A percentile compares a stretch with the other conserved stretches of the same genome.
phyloP scores from a whole-genome alignment of 1,140 invertebrate genomes.

The Brachionus sp. region DNA sequence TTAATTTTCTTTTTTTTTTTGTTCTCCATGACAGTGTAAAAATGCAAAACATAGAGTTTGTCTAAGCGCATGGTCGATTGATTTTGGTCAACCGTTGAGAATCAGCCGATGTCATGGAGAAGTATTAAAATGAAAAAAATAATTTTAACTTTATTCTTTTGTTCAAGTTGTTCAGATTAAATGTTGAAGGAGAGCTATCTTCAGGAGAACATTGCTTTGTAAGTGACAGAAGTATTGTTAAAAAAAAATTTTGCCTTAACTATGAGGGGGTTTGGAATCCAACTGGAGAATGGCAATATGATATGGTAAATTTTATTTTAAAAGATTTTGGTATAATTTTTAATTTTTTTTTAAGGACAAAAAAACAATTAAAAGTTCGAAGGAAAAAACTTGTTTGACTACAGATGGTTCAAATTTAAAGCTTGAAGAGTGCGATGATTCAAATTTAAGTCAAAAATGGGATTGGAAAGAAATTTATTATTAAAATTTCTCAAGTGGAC shows the following conservation, averaged over 20 bases:
- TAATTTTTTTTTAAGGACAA: background rate
- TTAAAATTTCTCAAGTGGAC: background rate
- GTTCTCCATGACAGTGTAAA: slow-evolving; percentile 31
- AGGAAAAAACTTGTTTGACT: slow-evolving; percentile 35
- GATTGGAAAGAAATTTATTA: slow-evolving; percentile 46
- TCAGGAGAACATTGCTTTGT: slow-evolving; percentile 47
- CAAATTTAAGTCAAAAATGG: slow-evolving; percentile 40
- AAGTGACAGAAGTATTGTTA: slow-evolving; percentile 32
- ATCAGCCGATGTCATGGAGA: slow-evolving; percentile 1
- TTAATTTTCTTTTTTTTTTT: background rate
- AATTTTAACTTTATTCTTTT: background rate
- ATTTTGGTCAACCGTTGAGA: slow-evolving; percentile 13
- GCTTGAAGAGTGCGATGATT: slow-evolving; percentile 33
- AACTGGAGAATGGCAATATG: slow-evolving; percentile 42
- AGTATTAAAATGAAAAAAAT: background rate
- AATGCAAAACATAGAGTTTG: slow-evolving; percentile 21
- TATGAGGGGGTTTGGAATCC: slow-evolving; percentile 45
- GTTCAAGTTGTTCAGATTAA: slow-evolving; percentile 33
- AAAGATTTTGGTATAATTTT: background rate
- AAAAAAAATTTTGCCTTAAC: slow-evolving; percentile 46
- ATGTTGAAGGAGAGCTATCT: slow-evolving; percentile 46
- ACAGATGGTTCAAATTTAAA: slow-evolving; percentile 11
- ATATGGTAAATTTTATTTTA: background rate
- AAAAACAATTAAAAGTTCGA: slow-evolving; percentile 25
- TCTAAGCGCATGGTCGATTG: background rate